Evolutionary conservation across 1,140 invertebrate genomes (phyloP), one percentile per base, ranked within the genome.

Genomic region (Geopemphigus sp.): DNA sequence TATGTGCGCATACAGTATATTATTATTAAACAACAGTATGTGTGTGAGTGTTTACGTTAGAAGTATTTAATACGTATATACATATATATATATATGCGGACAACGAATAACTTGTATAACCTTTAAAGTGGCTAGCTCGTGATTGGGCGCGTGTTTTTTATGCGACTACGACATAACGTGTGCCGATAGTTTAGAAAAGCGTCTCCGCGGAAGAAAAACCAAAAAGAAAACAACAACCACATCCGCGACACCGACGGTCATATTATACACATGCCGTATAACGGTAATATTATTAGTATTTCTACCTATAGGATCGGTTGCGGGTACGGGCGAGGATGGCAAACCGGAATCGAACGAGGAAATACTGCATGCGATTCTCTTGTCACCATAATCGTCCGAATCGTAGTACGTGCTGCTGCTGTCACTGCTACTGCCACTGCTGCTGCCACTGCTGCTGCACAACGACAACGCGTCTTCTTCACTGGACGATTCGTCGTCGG

Each of bases 301-400:
- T 72, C 68, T 78, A 78, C 74, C 74, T 78, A 78, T 78, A 12
- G 74, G 74, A 61, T 78, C 74, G 17, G n/a, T 15, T 78, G 56
- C 74, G 39, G 56, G 57, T 50, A 59, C 39, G 12, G 74, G 74
- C 24, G 74, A 78, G 74, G 74, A 78, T 63, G 74, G 74, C 57
- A 78, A 78, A 63, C 74, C 74, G 45, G 74, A 78, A 63, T 78
- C 74, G 45, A 78, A 78, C 45, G 74, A 78, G 17, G 56, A 61
- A n/a, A 50, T 50, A n/a, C 57, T 78, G 15, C 74, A 61, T 61
- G 74, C 56, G 15, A 78, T 50, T 78, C 56, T 61, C 4, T 78
- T 78, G 14, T 78, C 74, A 78, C 74, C 74, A 22, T 78, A 78
- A 19, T 78, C 74, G 14, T 78, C 74, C 17, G 74, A 61, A 12